Base-by-base conservation (phyloP, 2,888 invertebrate species). In the Dinocampus coccinellae region DNA sequence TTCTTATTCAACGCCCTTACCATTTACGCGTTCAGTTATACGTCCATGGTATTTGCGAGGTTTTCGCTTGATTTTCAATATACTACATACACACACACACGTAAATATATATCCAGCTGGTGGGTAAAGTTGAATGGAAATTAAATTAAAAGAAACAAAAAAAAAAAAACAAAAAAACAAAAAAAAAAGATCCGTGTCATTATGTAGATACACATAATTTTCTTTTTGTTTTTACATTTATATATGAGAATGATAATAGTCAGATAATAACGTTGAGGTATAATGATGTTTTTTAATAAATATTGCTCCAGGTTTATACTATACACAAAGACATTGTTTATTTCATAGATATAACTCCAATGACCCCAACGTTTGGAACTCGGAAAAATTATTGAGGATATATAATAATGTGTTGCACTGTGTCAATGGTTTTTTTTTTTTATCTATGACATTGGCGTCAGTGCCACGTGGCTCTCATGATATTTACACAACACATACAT, bases 61-160 rank as follows among this genome's bases (percentile, higher is more conserved):
- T 42, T 74, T 73, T 72, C 73, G 4, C 76, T 76, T 76, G 73
- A 75, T 79, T 82, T 81, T 82, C 79, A 79, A 80, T 82, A 81
- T 81, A 79, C 47, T 47, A 55, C 53, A 52, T 42, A 29, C 29
- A 33, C 11, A 33, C 34, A 26, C 13, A 29, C 29, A 63, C 39
- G 3, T 20, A 7, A 3, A n/a, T 47, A 47, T 26, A 47, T 42
- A 20, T 0, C 16, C 9, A n/a, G 1, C 16, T 47, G 16, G 1
- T 20, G 0, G 47, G 0, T 1, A 29, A 29, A 29, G 29, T 29
- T 29, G 29, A 29, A 29, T 29, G 7, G 29, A 29, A 29, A 29
- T 29, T 29, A 7, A 29, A 29, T 29, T 29, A 29, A 29, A 29
- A 29, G 7, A 29, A 29, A 4, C 3, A 4, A 29, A 4, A 29